Conservation (phyloP, 2,113 vertebrate genomes). For the Mionectes macconnelli region DNA sequence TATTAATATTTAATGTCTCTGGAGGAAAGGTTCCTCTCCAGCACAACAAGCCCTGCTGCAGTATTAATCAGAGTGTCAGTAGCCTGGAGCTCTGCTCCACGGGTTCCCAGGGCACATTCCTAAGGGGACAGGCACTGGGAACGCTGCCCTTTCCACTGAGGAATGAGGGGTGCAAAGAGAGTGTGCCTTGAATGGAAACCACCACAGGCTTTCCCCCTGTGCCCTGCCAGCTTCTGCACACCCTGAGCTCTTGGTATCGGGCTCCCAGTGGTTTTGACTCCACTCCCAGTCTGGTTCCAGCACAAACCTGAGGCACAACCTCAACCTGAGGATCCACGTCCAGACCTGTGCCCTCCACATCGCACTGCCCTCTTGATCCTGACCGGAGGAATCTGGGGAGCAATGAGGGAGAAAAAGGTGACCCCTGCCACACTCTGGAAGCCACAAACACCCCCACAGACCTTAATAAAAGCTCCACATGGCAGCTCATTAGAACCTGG, state of each 20-base stretch:
- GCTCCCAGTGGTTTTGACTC: rapidly evolving
- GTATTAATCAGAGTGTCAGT: slow-evolving; percentile 12
- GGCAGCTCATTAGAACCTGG: background rate
- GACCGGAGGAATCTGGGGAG: background rate
- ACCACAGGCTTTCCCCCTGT: background rate
- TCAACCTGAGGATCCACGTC: background rate
- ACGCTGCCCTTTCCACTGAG: background rate
- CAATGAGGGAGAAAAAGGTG: background rate
- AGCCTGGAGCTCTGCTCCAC: background rate
- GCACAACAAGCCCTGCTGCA: slow-evolving; percentile 23
- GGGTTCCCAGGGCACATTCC: background rate
- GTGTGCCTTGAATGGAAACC: background rate
- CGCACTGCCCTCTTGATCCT: background rate
- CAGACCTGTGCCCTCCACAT: background rate
- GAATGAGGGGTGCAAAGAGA: background rate
- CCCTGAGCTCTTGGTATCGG: background rate
- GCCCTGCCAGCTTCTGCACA: background rate
- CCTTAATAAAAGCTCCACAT: background rate
- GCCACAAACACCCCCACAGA: background rate
- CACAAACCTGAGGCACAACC: background rate
- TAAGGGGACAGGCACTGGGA: background rate
- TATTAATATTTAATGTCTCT: slow-evolving; percentile 72
- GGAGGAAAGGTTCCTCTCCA: slow-evolving; percentile 36
- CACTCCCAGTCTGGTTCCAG: background rate
- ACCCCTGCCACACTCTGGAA: background rate